Evolutionary conservation across 1,140 invertebrate genomes (phyloP), one percentile per base, ranked within the genome.

Genomic region (Drosophila pseudoobscura): DNA sequence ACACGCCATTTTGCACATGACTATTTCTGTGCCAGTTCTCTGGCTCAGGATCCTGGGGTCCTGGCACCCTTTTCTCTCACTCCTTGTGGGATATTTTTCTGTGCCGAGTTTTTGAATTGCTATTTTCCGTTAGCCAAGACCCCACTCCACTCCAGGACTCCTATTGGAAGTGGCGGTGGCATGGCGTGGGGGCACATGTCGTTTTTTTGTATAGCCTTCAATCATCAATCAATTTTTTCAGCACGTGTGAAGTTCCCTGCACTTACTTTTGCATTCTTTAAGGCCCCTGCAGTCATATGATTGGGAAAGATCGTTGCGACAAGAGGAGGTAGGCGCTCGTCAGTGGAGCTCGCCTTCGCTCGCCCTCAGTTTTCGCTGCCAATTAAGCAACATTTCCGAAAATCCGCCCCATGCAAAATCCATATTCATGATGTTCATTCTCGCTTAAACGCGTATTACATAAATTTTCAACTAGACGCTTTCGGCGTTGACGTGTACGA

Each of bases 211-310:
- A 64, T 65, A 75, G 75, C 75, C 75, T 78, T 78, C 75, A 78
- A 75, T 78, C 75, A 75, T 78, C 75, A 75, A 78, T 78, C 80
- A 83, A 83, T 83, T 83, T 83, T 83, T 84, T 79, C 72, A 83
- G 80, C 80, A 83, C 80, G 78, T 83, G 75, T 73, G 17, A 49
- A 44, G 62, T 49, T 60, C 29, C 41, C 64, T 56, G 46, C 17
- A 1, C 17, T 17, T 17, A 17, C 17, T 17, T 17, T 17, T 17
- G 17, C 17, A 17, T 17, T 17, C 61, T 69, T 76, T 72, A 76
- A 72, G 76, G 63, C 71, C 78, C 47, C 59, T 63, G 75, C 72
- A 62, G 31, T 63, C 43, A 59, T 50, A 83, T 70, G 75, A 75
- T 7, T 31, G 8, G 29, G 6, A 31, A 8, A 31, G 29, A 8